Evolutionary conservation across 2,888 invertebrate genomes (phyloP), one percentile per base, ranked within the genome.

Genomic region (Arctia plantaginis): DNA sequence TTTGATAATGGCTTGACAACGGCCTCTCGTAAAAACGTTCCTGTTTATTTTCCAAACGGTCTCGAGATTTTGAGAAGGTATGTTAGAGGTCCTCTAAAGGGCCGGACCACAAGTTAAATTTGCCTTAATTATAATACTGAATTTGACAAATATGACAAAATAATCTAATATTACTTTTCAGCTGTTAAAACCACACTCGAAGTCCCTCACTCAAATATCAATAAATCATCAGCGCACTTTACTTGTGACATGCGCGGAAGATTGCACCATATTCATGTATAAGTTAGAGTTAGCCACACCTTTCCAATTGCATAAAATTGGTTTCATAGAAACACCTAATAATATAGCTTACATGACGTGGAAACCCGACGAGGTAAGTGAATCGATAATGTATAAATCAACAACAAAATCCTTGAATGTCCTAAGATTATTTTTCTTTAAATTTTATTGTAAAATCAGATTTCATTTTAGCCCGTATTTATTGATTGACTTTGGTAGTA

Each of bases 201-300:
- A 96, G 80, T 90, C 96, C 0, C 92, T 98, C 30, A 97, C 96
- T 0, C 94, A 95, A 78, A 96, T 98, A 90, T 93, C 96, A 1
- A 91, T 97, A 30, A 97, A 97, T 88, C 86, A 92, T 0, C 89
- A 91, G 23, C 94, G 96, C 20, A 96, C 95, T 0, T 76, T 98
- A 69, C 87, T 98, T 18, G 96, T 98, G 1, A 97, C 97, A 0
- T 97, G 97, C 15, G 96, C 97, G 1, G 93, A 96, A 77, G 98
- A 98, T 88, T 93, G 90, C 23, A 97, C 97, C 0, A 96, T 98
- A 80, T 98, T 98, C 85, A 93, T 97, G 73, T 97, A 97, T 86
- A 88, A 93, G 51, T 79, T 98, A 30, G 72, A 86, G 66, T 77
- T 83, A 0, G 88, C 90, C 0, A 91, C 92, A 33, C 95, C 96